phyloP scores from a whole-genome alignment of 2,888 invertebrate species.

The Leucophora obtusa region DNA sequence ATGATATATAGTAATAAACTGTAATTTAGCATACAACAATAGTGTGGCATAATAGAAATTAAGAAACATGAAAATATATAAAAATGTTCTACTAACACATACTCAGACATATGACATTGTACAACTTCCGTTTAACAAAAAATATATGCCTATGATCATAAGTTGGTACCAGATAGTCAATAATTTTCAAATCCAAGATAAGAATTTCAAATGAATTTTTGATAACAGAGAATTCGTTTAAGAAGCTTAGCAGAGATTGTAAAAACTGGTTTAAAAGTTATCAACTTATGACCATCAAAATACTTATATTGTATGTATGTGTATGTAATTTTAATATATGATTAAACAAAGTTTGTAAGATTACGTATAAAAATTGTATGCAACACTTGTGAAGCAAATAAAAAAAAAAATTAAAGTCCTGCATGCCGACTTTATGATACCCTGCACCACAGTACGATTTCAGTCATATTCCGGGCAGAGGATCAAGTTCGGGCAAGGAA shows the following conservation, averaged over 20 bases:
- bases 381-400: too few relatives aligned
- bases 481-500: too few relatives aligned
- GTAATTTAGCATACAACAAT: not conserved
- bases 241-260: not conserved
- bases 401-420: too few relatives aligned
- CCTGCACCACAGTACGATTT: too few relatives aligned
- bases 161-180: too few relatives aligned
- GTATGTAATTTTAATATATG: not conserved
- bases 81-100: not conserved
- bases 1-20: not conserved
- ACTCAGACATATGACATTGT: not conserved
- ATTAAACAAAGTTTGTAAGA: not conserved
- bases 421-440: too few relatives aligned
- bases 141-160: too few relatives aligned
- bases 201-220: too few relatives aligned
- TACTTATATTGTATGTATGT: not conserved
- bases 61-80: not conserved
- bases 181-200: too few relatives aligned
- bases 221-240: too few relatives aligned
- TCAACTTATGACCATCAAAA: not conserved
- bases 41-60: not conserved
- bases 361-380: not conserved
- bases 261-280: too few relatives aligned
- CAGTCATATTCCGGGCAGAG: too few relatives aligned
- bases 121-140: not conserved